Evolutionary conservation across 2,888 invertebrate genomes (phyloP).

Genomic region (Sphaerophoria taeniata): DNA sequence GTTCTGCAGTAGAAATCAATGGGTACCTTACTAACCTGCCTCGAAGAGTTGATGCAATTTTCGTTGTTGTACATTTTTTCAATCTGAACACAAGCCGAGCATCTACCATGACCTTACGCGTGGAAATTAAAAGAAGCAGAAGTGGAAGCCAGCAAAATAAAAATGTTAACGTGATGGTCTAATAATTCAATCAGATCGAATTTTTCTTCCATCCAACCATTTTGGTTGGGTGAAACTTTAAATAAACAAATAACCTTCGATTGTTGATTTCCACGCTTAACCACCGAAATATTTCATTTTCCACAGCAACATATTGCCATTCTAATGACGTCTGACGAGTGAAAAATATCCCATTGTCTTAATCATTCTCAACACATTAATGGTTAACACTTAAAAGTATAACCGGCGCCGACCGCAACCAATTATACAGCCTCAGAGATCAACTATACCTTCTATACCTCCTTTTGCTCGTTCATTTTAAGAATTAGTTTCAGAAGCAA

Average conservation of each 20-base stretch:
- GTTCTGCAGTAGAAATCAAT: background rate
- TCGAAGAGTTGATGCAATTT: background rate
- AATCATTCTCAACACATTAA: conserved; percentile 34
- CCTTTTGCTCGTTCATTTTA: conserved; percentile 39
- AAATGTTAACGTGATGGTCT: conserved; percentile 15
- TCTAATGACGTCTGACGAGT: background rate
- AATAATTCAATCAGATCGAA: conserved; percentile 23
- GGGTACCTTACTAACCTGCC: background rate
- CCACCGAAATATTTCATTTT: background rate
- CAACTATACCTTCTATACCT: conserved; percentile 41
- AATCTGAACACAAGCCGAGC: background rate
- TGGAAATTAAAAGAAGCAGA: conserved; percentile 21
- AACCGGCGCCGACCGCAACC: conserved; percentile 61
- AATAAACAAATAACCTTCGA: background rate
- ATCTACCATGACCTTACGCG: conserved; percentile 27
- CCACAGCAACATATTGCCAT: background rate
- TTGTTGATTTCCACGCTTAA: background rate
- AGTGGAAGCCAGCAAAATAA: background rate
- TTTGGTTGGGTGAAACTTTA: background rate
- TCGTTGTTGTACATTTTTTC: background rate
- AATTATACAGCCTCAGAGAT: conserved; percentile 50
- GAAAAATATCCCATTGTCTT: background rate
- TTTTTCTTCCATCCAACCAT: background rate
- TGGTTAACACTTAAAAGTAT: conserved; percentile 44
- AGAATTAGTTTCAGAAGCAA: conserved; percentile 14